Percentiles rank a stretch among this genome's conserved stretches.
Conservation (phyloP, 1,140 invertebrate genomes). For the Penaeus indicus region DNA sequence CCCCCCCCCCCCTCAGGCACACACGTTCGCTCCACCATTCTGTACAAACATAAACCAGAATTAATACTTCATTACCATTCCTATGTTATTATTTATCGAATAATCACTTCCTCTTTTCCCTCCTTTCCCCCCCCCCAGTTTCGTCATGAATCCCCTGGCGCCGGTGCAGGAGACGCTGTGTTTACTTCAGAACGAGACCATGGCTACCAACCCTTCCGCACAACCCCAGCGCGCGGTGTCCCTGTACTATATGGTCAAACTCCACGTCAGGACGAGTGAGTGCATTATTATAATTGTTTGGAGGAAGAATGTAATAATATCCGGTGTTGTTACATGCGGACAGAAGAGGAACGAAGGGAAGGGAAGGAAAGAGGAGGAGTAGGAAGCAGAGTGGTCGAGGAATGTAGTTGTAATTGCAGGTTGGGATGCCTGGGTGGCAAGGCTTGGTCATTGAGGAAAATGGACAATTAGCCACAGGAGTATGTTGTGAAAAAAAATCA, state of each 20-base stretch:
- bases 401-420: neutral
- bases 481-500: too few species aligned
- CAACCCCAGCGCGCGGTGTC: conserved; percentile 84
- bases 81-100: neutral
- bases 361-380: neutral
- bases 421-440: too few species aligned
- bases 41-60: neutral
- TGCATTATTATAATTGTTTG: neutral
- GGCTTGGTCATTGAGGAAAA: too few species aligned
- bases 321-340: neutral
- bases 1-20: too few species aligned
- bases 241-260: conserved; percentile 95
- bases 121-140: conserved; percentile 40
- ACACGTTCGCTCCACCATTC: too few species aligned
- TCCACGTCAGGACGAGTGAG: conserved; percentile 86
- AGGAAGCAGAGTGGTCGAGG: neutral
- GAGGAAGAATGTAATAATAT: too few species aligned
- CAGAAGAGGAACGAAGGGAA: neutral
- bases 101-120: neutral
- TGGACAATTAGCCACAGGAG: too few species aligned
- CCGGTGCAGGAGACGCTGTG: conserved; percentile 93
- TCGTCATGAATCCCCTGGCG: conserved; percentile 83
- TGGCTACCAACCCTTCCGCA: conserved; percentile 87
- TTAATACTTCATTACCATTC: neutral
- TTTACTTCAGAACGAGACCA: conserved; percentile 91